Evolutionary conservation across 92 coral and sea anemone genomes (phyloP), one percentile per base, ranked within the genome.

Genomic region (Metridium senile): DNA sequence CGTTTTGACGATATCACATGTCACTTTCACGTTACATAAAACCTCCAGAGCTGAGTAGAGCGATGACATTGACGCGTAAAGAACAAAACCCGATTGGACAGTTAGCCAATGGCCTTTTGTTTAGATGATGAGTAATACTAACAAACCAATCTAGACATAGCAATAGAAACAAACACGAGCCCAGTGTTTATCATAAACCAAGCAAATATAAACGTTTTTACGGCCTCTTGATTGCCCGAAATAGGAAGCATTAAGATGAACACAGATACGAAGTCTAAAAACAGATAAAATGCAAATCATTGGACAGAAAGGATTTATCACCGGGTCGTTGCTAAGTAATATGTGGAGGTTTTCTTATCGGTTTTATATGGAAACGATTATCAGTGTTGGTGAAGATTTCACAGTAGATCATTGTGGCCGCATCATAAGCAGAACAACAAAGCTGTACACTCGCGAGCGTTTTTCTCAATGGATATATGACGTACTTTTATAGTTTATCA

Each of bases 71-170:
- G 26, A 20, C 76, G 64, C 18, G 25, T 46, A 16, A 16, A 45
- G 51, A 71, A 73, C 67, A 57, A 33, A 73, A 62, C 31, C 26
- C 1, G 66, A 72, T 56, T 72, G 77, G 77, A 54, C 89, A 85
- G 77, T 85, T 67, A 80, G 68, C 61, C 68, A 35, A 62, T 52
- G 58, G 62, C 54, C 84, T 66, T 73, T 84, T 73, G 88, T 84
- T 78, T 62, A 43, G 66, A 49, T 69, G 85, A 73, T 73, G 25
- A 22, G 51, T 43, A 33, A 22, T 22, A 58, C n/a, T 33, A 46
- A 58, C 78, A 73, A 73, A 56, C 66, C 66, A 33, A 73, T 73
- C 78, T 33, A 32, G 9, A 58, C 53, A 32, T 28, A 63, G 11
- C 1, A 63, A 9, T 54, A 4, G 26, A 28, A 22, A 4, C 32